A percentile compares a stretch with the other conserved stretches of the same genome.
Evolutionary conservation across 2,113 vertebrate species (phyloP).

Genomic region (Nicator chloris): DNA sequence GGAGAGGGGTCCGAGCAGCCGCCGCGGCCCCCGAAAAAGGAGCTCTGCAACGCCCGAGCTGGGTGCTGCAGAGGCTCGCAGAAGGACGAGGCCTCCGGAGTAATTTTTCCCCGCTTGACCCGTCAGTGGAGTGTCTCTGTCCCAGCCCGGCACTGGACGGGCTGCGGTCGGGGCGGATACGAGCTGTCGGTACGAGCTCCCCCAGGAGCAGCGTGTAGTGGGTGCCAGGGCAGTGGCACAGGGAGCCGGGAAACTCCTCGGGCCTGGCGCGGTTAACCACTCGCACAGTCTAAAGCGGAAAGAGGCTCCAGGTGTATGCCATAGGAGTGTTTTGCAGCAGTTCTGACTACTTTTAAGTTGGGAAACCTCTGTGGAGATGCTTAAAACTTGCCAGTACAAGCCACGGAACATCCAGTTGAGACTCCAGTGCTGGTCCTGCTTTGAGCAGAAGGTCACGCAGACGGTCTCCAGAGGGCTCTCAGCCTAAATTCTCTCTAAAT

Average conservation of each 20-base stretch:
- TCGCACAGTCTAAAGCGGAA: accelerated
- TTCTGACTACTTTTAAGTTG: not conserved
- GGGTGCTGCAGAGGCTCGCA: not conserved
- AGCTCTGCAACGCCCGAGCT: too few species aligned
- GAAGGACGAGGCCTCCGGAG: not conserved
- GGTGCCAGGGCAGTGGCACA: not conserved
- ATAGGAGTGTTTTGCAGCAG: accelerated
- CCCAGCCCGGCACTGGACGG: not conserved
- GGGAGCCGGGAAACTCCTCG: not conserved
- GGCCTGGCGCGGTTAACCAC: not conserved
- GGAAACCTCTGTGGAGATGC: not conserved
- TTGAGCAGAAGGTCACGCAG: not conserved
- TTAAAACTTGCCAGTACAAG: not conserved
- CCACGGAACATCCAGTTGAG: not conserved
- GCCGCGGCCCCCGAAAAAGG: not conserved
- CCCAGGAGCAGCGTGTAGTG: not conserved
- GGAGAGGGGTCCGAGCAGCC: not conserved
- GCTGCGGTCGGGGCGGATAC: not conserved
- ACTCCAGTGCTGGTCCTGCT: not conserved
- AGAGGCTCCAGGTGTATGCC: not conserved
- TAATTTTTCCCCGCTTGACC: accelerated
- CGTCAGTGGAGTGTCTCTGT: accelerated
- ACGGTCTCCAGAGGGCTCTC: not conserved
- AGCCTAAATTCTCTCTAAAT: not conserved
- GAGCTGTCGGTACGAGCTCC: not conserved